Percentiles rank a stretch among this genome's conserved stretches.
These are phyloP conservation scores for Druceiella hillmani DNA, from an alignment of 2,888 invertebrate genomes.

Conservation along the genomic window DNA sequence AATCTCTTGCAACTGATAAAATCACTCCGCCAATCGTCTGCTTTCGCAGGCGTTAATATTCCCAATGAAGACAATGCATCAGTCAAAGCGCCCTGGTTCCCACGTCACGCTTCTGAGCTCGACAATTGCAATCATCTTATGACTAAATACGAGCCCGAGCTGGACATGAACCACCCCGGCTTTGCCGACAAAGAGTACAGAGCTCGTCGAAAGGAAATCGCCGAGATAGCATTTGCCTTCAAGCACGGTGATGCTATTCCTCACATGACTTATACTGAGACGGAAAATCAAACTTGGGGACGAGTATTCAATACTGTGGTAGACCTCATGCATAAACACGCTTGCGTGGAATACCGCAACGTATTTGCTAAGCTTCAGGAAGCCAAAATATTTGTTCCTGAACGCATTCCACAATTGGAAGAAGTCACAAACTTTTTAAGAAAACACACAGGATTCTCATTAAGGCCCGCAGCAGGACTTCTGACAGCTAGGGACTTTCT, in stretches of 20 bases:
- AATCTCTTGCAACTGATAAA: constrained; percentile 76
- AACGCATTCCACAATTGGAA: constrained; percentile 90
- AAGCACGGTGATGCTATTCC: constrained; percentile 93
- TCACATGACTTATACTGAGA: constrained; percentile 77
- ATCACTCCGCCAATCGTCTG: constrained; percentile 76
- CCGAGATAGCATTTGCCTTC: constrained; percentile 94
- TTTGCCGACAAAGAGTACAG: constrained; percentile 95
- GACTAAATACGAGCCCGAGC: constrained; percentile 96
- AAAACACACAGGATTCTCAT: constrained; percentile 87
- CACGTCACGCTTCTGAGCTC: constrained; percentile 89
- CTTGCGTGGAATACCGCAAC: constrained; percentile 81
- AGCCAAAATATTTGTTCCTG: constrained; percentile 82
- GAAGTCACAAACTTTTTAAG: constrained; percentile 92
- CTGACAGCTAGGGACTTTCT: constrained; percentile 97
- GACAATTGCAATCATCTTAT: constrained; percentile 97
- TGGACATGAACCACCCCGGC: constrained; percentile 98
- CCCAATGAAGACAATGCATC: constrained; percentile 79
- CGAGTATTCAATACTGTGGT: constrained; percentile 89
- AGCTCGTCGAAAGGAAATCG: constrained; percentile 88
- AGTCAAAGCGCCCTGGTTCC: constrained; percentile 95
- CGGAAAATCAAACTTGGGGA: constrained; percentile 90
- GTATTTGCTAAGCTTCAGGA: constrained; percentile 83
- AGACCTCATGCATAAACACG: constrained; percentile 87
- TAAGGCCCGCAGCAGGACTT: constrained; percentile 96
- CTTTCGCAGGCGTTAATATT: constrained; percentile 75